Conservation (phyloP, 1,140 invertebrate genomes). For the Ceratoteleas bidentatus region DNA sequence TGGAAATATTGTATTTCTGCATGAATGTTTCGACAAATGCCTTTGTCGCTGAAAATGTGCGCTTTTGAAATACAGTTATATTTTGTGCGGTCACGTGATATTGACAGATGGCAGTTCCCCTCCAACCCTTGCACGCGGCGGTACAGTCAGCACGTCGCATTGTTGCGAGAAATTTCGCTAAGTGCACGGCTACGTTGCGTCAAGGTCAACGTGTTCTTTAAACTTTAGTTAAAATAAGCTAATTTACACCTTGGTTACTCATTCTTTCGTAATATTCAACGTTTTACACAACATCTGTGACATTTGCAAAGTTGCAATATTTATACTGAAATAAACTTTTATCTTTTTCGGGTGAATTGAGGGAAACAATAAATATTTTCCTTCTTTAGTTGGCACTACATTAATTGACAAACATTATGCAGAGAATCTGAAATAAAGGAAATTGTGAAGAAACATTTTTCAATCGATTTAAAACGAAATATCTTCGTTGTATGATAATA, state of each 20-base stretch:
- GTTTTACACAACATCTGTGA: background rate
- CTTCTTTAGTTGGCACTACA: too few species aligned
- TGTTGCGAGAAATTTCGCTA: constrained; percentile 22
- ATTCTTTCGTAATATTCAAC: background rate
- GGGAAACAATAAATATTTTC: too few species aligned
- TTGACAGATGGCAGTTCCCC: constrained; percentile 55
- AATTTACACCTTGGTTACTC: background rate
- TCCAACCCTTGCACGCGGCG: constrained; percentile 18
- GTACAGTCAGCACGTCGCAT: constrained; percentile 13
- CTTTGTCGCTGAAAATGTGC: constrained; percentile 16
- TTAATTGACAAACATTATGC: too few species aligned
- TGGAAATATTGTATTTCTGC: background rate
- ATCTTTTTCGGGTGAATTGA: too few species aligned
- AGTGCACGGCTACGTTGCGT: constrained; percentile 2
- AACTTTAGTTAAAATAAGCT: background rate
- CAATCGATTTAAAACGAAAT: background rate
- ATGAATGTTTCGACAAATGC: constrained; percentile 1
- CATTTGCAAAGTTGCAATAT: too few species aligned
- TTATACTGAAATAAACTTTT: too few species aligned
- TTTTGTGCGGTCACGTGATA: constrained; percentile 53
- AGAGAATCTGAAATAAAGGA: too few species aligned
- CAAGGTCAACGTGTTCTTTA: background rate
- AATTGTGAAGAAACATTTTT: too few species aligned
- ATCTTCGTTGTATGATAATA: too few species aligned
- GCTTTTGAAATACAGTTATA: constrained; percentile 29